These are phyloP conservation scores for Calameuta filiformis DNA, from an alignment of 2,888 invertebrate genomes.

Conservation along the genomic window DNA sequence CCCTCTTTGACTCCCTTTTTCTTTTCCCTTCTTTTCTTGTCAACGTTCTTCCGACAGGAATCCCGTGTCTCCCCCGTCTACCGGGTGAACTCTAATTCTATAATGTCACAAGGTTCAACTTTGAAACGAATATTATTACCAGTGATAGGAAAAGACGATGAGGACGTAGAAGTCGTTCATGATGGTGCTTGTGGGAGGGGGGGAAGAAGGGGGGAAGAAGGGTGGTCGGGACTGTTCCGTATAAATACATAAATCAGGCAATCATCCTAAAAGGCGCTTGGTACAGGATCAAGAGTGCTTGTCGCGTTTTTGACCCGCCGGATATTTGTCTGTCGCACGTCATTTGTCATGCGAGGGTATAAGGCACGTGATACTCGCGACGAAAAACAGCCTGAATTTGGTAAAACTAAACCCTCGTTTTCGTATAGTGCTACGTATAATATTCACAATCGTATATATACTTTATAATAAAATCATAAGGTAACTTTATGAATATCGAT, in stretches of 20 bases:
- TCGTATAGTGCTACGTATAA: background rate
- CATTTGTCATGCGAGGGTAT: constrained; percentile 45
- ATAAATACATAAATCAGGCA: constrained; percentile 63
- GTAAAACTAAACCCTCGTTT: background rate
- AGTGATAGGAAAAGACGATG: constrained; percentile 5
- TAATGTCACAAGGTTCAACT: constrained; percentile 12
- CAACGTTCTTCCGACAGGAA: constrained; percentile 17
- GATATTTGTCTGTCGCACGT: constrained; percentile 50
- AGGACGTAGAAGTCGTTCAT: background rate
- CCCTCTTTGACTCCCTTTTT: background rate
- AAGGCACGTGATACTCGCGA: constrained; percentile 13
- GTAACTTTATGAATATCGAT: background rate
- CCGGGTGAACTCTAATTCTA: background rate
- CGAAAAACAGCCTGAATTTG: constrained; percentile 23
- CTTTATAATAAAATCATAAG: background rate
- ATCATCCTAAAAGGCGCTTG: constrained; percentile 59
- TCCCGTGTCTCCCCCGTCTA: background rate
- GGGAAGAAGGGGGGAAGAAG: constrained; percentile 25
- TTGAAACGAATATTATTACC: constrained; percentile 35
- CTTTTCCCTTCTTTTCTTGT: constrained; percentile 7
- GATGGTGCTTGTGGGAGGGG: constrained; percentile 22
- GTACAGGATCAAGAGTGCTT: constrained; percentile 20
- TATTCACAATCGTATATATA: background rate
- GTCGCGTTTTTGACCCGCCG: constrained; percentile 46
- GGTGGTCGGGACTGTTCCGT: constrained; percentile 22